Evolutionary conservation across 2,113 vertebrate species (phyloP).

Genomic region (Microtus pennsylvanicus): DNA sequence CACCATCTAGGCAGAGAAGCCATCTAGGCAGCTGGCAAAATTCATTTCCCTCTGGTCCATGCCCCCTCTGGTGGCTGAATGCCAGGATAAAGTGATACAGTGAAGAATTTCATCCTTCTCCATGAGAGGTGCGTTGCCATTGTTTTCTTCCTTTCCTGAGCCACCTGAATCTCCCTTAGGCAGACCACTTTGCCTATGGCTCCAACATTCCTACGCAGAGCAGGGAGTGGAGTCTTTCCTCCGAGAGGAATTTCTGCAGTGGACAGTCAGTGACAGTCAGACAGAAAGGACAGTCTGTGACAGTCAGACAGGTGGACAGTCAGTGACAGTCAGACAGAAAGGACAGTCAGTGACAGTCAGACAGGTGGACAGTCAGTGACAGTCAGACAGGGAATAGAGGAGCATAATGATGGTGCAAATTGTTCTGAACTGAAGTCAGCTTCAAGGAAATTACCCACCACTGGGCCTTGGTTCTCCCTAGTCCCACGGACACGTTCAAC

Average conservation of each 20-base stretch:
- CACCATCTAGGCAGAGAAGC: constrained; percentile 25
- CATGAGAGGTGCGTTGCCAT: neutral
- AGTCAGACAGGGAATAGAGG: neutral
- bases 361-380: neutral
- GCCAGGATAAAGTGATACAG: constrained; percentile 61
- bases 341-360: neutral
- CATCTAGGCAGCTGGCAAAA: constrained; percentile 33
- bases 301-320: too few relatives aligned
- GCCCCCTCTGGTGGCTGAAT: constrained; percentile 70
- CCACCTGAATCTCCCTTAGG: neutral
- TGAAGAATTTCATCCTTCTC: constrained; percentile 47
- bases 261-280: neutral
- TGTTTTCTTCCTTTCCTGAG: constrained; percentile 27
- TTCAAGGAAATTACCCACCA: constrained; percentile 74
- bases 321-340: too few relatives aligned
- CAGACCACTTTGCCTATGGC: neutral
- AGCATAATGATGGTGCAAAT: neutral
- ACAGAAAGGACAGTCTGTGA: too few relatives aligned
- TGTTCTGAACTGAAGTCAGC: constrained; percentile 46
- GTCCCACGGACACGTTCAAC: neutral
- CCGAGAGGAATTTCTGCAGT: neutral
- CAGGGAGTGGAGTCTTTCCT: neutral
- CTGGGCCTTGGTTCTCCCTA: constrained; percentile 46
- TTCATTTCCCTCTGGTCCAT: constrained; percentile 44
- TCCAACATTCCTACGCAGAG: neutral